Conservation (phyloP, 1,140 invertebrate genomes). For the Megathymus violae region DNA sequence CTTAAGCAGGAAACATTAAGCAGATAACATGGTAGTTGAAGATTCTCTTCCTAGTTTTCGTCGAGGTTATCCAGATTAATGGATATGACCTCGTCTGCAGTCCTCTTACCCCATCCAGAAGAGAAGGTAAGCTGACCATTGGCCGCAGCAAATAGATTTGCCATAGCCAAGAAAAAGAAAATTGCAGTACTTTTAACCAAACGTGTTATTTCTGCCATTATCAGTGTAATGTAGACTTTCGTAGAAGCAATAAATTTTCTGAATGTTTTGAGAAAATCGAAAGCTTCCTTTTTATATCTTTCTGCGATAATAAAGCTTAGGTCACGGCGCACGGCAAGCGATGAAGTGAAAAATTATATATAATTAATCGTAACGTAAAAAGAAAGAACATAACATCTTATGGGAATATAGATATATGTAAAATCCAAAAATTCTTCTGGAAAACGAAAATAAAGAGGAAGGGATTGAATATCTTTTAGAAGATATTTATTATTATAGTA, state of each 20-base stretch:
- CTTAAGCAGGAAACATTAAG: constrained; percentile 25
- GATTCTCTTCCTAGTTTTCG: background rate
- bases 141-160: constrained; percentile 44
- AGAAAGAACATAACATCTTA: too few relatives aligned
- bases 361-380: too few relatives aligned
- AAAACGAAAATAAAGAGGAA: too few relatives aligned
- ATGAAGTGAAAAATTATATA: too few relatives aligned
- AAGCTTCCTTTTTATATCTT: background rate
- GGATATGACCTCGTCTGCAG: constrained; percentile 47
- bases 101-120: constrained; percentile 49
- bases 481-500: too few relatives aligned
- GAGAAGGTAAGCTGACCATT: constrained; percentile 52
- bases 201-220: constrained; percentile 45
- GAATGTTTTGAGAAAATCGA: constrained; percentile 4
- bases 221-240: background rate
- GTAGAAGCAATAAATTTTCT: constrained; percentile 8
- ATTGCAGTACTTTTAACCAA: constrained; percentile 40
- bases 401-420: too few relatives aligned
- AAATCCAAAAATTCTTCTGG: too few relatives aligned
- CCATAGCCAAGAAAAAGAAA: constrained; percentile 41
- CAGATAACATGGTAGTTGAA: constrained; percentile 3
- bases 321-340: too few relatives aligned
- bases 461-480: too few relatives aligned
- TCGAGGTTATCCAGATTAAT: constrained; percentile 45
- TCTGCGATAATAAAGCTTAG: background rate